Evolutionary conservation across 2,888 invertebrate genomes (phyloP), one percentile per base, ranked within the genome.

Genomic region (Flexamia atlantica): DNA sequence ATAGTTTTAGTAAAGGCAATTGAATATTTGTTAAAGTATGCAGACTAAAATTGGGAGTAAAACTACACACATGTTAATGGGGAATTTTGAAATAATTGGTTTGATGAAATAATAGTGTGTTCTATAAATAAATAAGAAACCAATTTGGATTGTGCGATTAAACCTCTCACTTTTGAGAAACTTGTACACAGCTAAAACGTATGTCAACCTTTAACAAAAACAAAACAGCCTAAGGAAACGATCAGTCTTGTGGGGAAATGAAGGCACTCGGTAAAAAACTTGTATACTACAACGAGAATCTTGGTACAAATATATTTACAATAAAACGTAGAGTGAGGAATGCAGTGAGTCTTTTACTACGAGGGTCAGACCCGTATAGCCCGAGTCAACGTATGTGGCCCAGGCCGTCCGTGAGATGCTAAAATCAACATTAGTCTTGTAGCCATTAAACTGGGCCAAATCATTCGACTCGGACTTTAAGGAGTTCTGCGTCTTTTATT

Each of bases 311-410:
- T 30, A 70, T 70, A 70, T 70, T 36, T 70, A 70, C 70, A 70
- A 70, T n/a, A 68, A 60, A 68, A 68, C 12, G 12, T 14, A 70
- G 70, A 40, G n/a, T n/a, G 40, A 36, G 70, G 70, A 70, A 70
- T 70, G 70, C 40, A 70, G 70, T 40, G 20, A 70, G 70, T 70
- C 70, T 70, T 70, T 70, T 70, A 36, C 70, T 40, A 70, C 70
- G 64, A 23, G 20, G 23, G 20, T 14, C 68, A 68, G 70, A 68
- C 32, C 32, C 32, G 68, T 60, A 14, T 5, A n/a, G n/a, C n/a
- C n/a, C n/a, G n/a, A n/a, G n/a, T n/a, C n/a, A n/a, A n/a, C n/a
- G n/a, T n/a, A n/a, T n/a, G n/a, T n/a, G n/a, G n/a, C n/a, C n/a
- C n/a, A n/a, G n/a, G n/a, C n/a, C n/a, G n/a, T n/a, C n/a, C n/a